Evolutionary conservation across 53 echinoderm and acorn worm species (phyloP).

Genomic region (Zoroaster sp.): DNA sequence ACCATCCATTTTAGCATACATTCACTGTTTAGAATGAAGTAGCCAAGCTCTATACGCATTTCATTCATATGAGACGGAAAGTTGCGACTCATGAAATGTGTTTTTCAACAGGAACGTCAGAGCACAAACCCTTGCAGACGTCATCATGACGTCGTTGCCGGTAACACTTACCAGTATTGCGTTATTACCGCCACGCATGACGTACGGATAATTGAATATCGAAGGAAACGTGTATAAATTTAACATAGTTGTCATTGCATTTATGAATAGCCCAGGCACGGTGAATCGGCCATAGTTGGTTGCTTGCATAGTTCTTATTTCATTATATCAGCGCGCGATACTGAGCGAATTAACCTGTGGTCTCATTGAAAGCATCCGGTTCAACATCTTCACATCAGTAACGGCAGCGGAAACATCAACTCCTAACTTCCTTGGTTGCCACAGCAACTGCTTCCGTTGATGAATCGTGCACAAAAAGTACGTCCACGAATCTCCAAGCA

Average conservation of each 20-base stretch:
- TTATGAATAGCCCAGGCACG: neutral
- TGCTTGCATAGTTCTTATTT: neutral
- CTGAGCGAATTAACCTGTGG: neutral
- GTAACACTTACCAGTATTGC: neutral
- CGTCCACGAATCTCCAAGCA: constrained; percentile 1
- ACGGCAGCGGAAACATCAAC: constrained; percentile 48
- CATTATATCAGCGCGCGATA: constrained; percentile 1
- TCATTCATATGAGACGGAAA: neutral
- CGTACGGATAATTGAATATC: constrained; percentile 29
- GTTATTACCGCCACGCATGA: neutral
- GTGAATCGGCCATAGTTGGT: neutral
- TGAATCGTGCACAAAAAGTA: constrained; percentile 1
- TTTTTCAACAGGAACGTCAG: constrained; percentile 27
- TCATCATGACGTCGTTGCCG: constrained; percentile 39
- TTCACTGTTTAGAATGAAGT: no score
- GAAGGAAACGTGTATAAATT: constrained; percentile 16
- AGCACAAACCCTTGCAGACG: neutral
- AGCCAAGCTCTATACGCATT: neutral
- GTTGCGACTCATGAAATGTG: neutral
- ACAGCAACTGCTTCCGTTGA: constrained; percentile 10
- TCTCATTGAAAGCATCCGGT: constrained; percentile 1
- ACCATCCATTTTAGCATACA: neutral
- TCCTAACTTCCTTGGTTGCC: constrained; percentile 38
- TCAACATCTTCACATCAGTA: neutral
- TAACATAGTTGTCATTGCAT: neutral